phyloP scores from a whole-genome alignment of 2,888 invertebrate species.

The Rhopalosiphum nymphaeae region DNA sequence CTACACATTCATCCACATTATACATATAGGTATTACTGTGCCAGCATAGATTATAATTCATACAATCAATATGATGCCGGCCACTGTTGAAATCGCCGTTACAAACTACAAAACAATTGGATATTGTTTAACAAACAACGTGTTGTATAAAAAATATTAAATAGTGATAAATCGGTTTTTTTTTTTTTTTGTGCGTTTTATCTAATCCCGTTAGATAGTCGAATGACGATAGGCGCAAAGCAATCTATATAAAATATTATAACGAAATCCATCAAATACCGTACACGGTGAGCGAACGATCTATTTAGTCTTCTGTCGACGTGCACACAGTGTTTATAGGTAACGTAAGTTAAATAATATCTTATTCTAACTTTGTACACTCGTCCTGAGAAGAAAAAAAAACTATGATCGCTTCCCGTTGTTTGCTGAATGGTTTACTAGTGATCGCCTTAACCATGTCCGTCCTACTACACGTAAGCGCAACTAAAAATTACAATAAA shows the following conservation, averaged over 20 bases:
- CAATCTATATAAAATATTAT: neutral
- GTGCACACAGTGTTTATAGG: neutral
- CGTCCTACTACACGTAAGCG: conserved; percentile 40
- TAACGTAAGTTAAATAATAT: neutral
- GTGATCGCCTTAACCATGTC: conserved; percentile 13
- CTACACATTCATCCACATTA: neutral
- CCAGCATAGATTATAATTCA: neutral
- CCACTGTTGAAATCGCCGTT: neutral
- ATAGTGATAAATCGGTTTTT: neutral
- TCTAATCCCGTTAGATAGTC: neutral
- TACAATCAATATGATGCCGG: neutral
- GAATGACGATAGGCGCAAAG: neutral
- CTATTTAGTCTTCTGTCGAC: neutral
- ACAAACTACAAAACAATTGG: neutral
- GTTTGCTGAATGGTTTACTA: conserved; percentile 7
- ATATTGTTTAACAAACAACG: neutral
- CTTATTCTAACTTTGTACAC: neutral
- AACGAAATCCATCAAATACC: conserved; percentile 15
- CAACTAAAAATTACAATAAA: conserved; percentile 7
- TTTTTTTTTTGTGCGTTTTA: neutral
- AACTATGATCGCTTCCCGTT: conserved; percentile 18
- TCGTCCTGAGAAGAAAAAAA: neutral
- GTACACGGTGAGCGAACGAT: neutral
- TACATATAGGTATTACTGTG: neutral
- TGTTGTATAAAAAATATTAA: neutral